Percentiles rank a stretch among this genome's conserved stretches.
phyloP scores from a whole-genome alignment of 2,888 invertebrate species.

The Diogma glabrata region DNA sequence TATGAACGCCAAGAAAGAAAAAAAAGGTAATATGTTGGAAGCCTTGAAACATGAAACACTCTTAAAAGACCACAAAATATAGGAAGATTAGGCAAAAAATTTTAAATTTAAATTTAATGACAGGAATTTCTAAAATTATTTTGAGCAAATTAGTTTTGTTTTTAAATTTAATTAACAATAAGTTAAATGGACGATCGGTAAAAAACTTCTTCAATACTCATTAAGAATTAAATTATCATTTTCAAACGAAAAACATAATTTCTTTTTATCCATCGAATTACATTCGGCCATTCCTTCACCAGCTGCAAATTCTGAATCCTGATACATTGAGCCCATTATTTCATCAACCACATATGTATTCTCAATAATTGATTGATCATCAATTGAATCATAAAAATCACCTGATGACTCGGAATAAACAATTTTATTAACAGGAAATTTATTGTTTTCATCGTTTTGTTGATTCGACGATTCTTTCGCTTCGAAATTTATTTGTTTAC shows the following conservation, averaged over 20 bases:
- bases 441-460: conserved; percentile 16
- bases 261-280: conserved; percentile 15
- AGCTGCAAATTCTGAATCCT: conserved; percentile 13
- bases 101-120: too few relatives aligned
- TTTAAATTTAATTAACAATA: too few relatives aligned
- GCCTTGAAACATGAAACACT: too few relatives aligned
- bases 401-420: conserved; percentile 15
- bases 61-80: too few relatives aligned
- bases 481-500: conserved; percentile 13
- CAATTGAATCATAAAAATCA: conserved; percentile 21
- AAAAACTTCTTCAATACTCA: too few relatives aligned
- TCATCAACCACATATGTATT: conserved; percentile 8
- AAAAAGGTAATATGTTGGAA: too few relatives aligned
- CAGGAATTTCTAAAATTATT: too few relatives aligned
- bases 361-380: conserved; percentile 14
- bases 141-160: too few relatives aligned
- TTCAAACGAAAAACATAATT: conserved; percentile 20
- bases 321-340: not conserved
- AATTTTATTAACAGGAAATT: conserved; percentile 20
- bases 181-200: too few relatives aligned
- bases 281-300: conserved; percentile 21
- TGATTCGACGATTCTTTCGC: not conserved
- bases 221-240: too few relatives aligned
- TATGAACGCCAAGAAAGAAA: too few relatives aligned
- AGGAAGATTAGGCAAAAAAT: too few relatives aligned